Conservation (phyloP, 1,140 invertebrate genomes). For the Eumaeus atala region DNA sequence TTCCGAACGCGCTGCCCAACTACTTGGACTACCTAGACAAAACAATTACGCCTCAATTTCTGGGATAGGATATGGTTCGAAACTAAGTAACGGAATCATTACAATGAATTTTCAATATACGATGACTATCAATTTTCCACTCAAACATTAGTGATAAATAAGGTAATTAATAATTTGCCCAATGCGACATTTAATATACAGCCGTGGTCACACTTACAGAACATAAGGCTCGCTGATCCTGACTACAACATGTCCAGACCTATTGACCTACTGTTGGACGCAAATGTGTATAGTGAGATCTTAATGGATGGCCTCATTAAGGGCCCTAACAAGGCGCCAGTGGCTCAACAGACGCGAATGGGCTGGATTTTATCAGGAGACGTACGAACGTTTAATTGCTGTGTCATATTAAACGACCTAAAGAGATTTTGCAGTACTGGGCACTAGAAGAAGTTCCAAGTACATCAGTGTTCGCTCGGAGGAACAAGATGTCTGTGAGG, state of each 20-base stretch:
- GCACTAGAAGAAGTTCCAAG: background rate
- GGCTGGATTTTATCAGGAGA: background rate
- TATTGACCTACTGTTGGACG: no score
- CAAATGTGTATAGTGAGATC: background rate
- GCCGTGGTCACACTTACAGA: background rate
- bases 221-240: no score
- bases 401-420: no score
- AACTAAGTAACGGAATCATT: constrained; percentile 4
- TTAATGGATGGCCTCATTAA: constrained; percentile 10
- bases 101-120: constrained; percentile 9
- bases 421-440: background rate
- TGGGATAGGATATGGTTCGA: constrained; percentile 8
- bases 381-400: no score
- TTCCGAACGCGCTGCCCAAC: background rate
- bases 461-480: background rate
- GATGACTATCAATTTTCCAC: constrained; percentile 9
- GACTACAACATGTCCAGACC: no score
- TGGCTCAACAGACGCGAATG: constrained; percentile 5
- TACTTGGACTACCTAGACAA: constrained; percentile 3
- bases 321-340: constrained; percentile 1
- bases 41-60: constrained; percentile 7
- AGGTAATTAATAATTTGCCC: constrained; percentile 23
- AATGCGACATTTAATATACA: constrained; percentile 23
- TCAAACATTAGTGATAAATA: constrained; percentile 17
- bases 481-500: background rate